A percentile compares a stretch with the other conserved stretches of the same genome.
Conservation (phyloP, 2,797 vertebrate species). For the Urosaurus nigricauda region DNA sequence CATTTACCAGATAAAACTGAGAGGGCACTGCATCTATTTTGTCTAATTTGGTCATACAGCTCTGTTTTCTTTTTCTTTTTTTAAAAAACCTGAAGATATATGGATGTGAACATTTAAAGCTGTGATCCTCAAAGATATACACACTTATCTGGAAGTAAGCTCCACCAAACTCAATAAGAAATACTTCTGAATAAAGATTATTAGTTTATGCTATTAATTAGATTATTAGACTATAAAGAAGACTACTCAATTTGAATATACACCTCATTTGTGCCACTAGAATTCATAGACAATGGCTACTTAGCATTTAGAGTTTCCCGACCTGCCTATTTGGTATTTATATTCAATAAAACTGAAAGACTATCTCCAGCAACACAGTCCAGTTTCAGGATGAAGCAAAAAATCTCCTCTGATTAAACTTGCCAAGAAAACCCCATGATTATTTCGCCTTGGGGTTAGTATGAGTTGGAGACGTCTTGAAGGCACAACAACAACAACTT, state of each 20-base stretch:
- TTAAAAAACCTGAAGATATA: background rate
- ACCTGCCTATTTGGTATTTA: background rate
- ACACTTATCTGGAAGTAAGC: conserved; percentile 1
- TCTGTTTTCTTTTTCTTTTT: background rate
- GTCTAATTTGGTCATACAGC: background rate
- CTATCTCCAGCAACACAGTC: background rate
- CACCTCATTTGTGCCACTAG: background rate
- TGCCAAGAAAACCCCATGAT: too few species aligned
- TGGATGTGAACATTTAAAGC: background rate
- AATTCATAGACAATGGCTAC: background rate
- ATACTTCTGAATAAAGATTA: background rate
- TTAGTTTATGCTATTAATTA: background rate
- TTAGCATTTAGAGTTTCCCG: background rate
- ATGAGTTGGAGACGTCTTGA: too few species aligned
- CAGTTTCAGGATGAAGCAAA: background rate
- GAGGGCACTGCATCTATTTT: accelerated
- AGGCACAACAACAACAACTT: background rate
- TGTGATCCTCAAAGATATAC: background rate
- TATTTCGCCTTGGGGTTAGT: too few species aligned
- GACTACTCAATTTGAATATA: background rate
- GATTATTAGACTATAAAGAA: background rate
- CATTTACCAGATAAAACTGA: background rate
- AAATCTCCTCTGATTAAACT: too few species aligned
- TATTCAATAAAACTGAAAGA: background rate
- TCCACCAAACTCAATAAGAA: background rate